Evolutionary conservation across 1,140 invertebrate genomes (phyloP), one percentile per base, ranked within the genome.

Genomic region (Tetragonula clypearis): DNA sequence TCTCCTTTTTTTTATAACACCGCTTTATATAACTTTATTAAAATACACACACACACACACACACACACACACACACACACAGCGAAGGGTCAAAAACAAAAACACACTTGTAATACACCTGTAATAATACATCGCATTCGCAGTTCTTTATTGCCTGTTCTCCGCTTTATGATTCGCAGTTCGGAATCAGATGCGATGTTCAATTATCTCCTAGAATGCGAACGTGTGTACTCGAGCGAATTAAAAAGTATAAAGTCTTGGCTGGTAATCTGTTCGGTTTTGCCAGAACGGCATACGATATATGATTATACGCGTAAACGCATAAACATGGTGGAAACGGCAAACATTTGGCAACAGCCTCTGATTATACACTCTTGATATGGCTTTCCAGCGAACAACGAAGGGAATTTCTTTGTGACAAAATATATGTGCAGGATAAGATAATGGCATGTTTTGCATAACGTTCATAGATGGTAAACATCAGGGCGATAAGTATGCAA

Each of bases 381-480:
- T 66, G 26, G 76, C 14, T 77, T 68, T 65, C 62, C 1, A 49
- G 30, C 14, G 30, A 30, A n/a, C 69, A 60, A 8, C 9, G 19
- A 77, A 76, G 68, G 49, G 30, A 68, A 69, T 73, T 79, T 65
- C 68, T 30, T 65, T 53, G 68, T 72, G 56, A 73, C 56, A 66
- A 11, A 23, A 19, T 65, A 69, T 23, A 79, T 21, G 8, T 73
- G 17, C 15, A 26, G 1, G 58, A 74, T 73, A 49, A 2, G 77
- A 80, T 84, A 80, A 84, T 84, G 41, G 49, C 19, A 72, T 23
- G 14, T 79, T 84, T 73, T 82, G 30, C 49, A 71, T 80, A 84
- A 80, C 26, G 41, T 55, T 53, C 14, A 26, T 62, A 41, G 8
- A 30, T 49, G n/a, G 8, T 62, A 73, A 79, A 73, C 11, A 68